Conservation (phyloP, 2,888 invertebrate genomes). For the Andrena minutula region DNA sequence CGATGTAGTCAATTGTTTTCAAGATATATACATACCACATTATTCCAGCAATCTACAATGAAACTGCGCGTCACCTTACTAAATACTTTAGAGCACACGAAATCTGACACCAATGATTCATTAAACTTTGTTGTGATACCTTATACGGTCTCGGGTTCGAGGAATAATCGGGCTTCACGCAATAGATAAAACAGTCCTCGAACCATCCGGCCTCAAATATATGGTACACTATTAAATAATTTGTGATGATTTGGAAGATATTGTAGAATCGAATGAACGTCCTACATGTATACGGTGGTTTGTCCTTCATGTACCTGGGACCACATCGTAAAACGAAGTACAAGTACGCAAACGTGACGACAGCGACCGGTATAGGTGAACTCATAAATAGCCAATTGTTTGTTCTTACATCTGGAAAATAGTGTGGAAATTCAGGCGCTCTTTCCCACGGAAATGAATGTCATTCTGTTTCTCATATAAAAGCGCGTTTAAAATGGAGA, state of each 20-base stretch:
- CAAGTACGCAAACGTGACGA: conserved; percentile 86
- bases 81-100: neutral
- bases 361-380: conserved; percentile 86
- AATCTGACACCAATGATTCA: neutral
- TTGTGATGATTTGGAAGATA: conserved; percentile 87
- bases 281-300: conserved; percentile 89
- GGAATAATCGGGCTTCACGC: neutral
- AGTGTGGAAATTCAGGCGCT: too few species aligned
- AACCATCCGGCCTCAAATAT: conserved; percentile 76
- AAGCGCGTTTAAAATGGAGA: too few species aligned
- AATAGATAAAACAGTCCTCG: neutral
- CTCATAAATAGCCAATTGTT: conserved; percentile 54
- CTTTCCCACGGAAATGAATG: too few species aligned
- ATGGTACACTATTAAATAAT: conserved; percentile 87
- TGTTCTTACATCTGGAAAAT: neutral
- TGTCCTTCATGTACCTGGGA: conserved; percentile 90
- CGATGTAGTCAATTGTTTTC: conserved; percentile 88
- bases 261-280: conserved; percentile 91
- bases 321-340: conserved; percentile 87
- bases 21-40: conserved; percentile 88
- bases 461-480: too few species aligned
- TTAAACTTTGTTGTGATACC: neutral
- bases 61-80: neutral
- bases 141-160: neutral
- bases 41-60: conserved; percentile 77